phyloP scores from a whole-genome alignment of 2,113 vertebrate genomes.

The Eurystomus gularis region DNA sequence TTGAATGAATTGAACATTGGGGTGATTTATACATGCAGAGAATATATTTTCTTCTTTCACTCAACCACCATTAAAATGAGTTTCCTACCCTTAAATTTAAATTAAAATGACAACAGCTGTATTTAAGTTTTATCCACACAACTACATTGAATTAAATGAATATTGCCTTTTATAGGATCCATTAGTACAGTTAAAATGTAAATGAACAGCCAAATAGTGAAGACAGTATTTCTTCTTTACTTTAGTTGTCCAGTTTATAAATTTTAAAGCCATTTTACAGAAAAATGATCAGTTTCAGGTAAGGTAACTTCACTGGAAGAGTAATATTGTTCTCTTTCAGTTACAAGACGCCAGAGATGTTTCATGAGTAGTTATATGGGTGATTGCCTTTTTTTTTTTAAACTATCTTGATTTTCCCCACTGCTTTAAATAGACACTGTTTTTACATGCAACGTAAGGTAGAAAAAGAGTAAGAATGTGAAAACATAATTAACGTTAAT shows the following conservation, averaged over 20 bases:
- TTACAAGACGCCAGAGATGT: background rate
- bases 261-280: background rate
- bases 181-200: background rate
- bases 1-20: background rate
- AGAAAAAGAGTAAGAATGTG: background rate
- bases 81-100: background rate
- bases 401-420: background rate
- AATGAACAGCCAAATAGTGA: background rate
- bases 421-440: background rate
- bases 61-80: background rate
- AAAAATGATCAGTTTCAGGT: background rate
- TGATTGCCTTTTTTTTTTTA: background rate
- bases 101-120: background rate
- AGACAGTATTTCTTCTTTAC: background rate
- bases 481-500: background rate
- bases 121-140: conserved; percentile 6
- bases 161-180: background rate
- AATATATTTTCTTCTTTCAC: background rate
- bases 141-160: background rate
- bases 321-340: background rate
- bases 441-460: background rate
- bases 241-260: background rate
- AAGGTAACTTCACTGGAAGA: background rate
- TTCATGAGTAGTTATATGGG: background rate
- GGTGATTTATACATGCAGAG: background rate